Percentiles rank a stretch among this genome's conserved stretches.
These are phyloP conservation scores for Hylyphantes graminicola DNA, from an alignment of 1,140 invertebrate genomes.

Conservation along the genomic window DNA sequence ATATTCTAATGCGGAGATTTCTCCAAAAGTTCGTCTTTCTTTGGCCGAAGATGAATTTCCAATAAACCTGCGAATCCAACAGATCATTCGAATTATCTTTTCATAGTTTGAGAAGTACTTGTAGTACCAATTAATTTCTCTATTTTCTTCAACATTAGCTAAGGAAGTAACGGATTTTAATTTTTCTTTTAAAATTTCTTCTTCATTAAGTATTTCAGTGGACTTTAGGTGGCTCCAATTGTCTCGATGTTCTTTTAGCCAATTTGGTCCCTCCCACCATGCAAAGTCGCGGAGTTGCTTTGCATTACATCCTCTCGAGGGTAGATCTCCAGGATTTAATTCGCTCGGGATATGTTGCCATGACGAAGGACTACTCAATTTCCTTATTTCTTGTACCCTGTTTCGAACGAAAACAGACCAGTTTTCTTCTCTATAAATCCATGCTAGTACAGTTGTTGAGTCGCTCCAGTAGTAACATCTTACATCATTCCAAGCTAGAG, in stretches of 20 bases:
- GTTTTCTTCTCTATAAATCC: not conserved
- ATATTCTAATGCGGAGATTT: not conserved
- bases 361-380: constrained; percentile 6
- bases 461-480: not conserved
- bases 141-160: too few species aligned
- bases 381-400: constrained; percentile 10
- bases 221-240: not conserved
- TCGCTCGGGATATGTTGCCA: not conserved
- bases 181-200: too few species aligned
- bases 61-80: too few species aligned
- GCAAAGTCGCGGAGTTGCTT: not conserved
- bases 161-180: too few species aligned
- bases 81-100: too few species aligned
- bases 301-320: not conserved
- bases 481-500: not conserved
- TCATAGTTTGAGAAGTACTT: too few species aligned
- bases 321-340: not conserved
- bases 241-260: not conserved
- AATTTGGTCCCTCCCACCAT: constrained; percentile 27
- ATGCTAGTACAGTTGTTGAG: not conserved
- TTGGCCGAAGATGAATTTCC: too few species aligned
- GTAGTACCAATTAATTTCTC: too few species aligned
- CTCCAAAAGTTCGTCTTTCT: too few species aligned
- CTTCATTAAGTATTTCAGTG: too few species aligned
- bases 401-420: not conserved